Base-by-base conservation (phyloP, 2,113 vertebrate genomes). In the Nettapus auritus region DNA sequence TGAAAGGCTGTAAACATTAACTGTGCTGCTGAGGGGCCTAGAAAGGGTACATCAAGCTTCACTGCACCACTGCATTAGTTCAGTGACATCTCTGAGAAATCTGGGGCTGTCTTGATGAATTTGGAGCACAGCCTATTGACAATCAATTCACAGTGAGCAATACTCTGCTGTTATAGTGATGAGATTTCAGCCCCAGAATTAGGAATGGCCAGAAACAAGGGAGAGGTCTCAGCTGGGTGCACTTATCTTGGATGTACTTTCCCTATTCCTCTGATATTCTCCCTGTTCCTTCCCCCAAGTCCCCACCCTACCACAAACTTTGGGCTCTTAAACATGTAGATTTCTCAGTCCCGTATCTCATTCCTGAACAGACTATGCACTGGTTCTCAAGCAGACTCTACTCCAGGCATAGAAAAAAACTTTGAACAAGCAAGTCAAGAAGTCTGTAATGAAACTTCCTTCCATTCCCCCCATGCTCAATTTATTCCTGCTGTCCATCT, bases 231-330 rank as follows among this genome's bases (percentile, higher is more conserved):
- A 69, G 22, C 15, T 82, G 26, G 16, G 36, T 84, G 36, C 11
- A n/a, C 2, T 0, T 56, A 8, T 31, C 14, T 66, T 31, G 50
- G 7, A 21, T 48, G n/a, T 40, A 15, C 2, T 76, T 56, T 71
- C 22, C 23, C 13, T 62, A 36, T 62, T 62, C 57, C 34, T 38
- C 60, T 62, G 34, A 36, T 38, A 38, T 38, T 11, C 60, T 62
- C 14, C 66, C 73, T 71, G 21, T n/a, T 84, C 33, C 60, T 75
- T 25, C 46, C 48, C 44, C 16, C 13, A 29, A 26, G 38, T 8
- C 18, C 2, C 20, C 3, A n/a, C 21, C 11, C 2, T 0, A 31
- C 6, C 33, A 42, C 26, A 36, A 31, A 7, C 25, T 78, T 71
- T 91, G 22, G 42, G 55, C n/a, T 81, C 46, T 60, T 60, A 33